A percentile compares a stretch with the other conserved stretches of the same genome.
Conservation (phyloP, 2,888 invertebrate genomes). For the Eucriotettix oculatus region DNA sequence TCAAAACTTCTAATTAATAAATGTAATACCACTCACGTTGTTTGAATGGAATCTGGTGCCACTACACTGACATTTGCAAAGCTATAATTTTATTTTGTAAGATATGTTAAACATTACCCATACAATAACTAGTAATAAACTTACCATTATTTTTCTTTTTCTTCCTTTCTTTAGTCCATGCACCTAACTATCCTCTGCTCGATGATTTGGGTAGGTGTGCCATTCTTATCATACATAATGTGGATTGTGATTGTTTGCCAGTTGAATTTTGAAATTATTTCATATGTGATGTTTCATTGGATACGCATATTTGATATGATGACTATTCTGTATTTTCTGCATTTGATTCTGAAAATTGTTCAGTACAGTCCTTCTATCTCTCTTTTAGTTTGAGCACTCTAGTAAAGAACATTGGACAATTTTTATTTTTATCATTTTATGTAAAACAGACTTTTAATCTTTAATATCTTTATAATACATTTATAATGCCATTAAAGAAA, state of each 20-base stretch:
- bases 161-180: slow-evolving; percentile 31
- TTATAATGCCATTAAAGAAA: too few species aligned
- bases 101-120: neutral
- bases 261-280: neutral
- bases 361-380: too few species aligned
- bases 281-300: neutral
- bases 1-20: too few species aligned
- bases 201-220: slow-evolving; percentile 40
- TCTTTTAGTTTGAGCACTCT: too few species aligned
- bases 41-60: too few species aligned
- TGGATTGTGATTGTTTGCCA: slow-evolving; percentile 3
- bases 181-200: slow-evolving; percentile 42
- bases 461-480: too few species aligned
- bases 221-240: slow-evolving; percentile 1
- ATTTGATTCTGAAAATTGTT: neutral
- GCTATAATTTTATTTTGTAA: too few species aligned
- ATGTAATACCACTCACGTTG: too few species aligned
- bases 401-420: too few species aligned
- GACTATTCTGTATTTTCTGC: neutral
- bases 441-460: too few species aligned
- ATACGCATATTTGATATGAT: neutral
- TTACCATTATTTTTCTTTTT: slow-evolving; percentile 1
- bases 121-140: neutral
- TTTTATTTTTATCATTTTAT: too few species aligned
- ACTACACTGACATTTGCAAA: too few species aligned